These are phyloP conservation scores for human DNA, from an alignment of 2,113 vertebrate genomes.

Conservation along the genomic window GRCh38 chr2:33771501-33772000, in stretches of 20 bases:
- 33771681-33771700: slow-evolving; percentile 9
- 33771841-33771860: background rate
- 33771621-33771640: background rate
- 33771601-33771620: background rate
- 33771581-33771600: background rate
- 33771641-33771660: background rate
- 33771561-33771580: background rate
- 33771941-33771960: background rate
- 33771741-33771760: background rate
- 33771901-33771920: background rate
- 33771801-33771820: background rate
- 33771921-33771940: background rate
- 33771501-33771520: background rate
- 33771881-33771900: background rate
- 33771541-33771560: background rate
- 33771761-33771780: background rate
- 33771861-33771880: background rate
- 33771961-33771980: background rate
- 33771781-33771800: slow-evolving; percentile 10
- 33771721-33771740: background rate
- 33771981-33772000: background rate
- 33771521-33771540: background rate
- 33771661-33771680: background rate
- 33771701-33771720: background rate
- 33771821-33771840: background rate